phyloP scores from a whole-genome alignment of 2,113 vertebrate genomes.

The Channa maculata region DNA sequence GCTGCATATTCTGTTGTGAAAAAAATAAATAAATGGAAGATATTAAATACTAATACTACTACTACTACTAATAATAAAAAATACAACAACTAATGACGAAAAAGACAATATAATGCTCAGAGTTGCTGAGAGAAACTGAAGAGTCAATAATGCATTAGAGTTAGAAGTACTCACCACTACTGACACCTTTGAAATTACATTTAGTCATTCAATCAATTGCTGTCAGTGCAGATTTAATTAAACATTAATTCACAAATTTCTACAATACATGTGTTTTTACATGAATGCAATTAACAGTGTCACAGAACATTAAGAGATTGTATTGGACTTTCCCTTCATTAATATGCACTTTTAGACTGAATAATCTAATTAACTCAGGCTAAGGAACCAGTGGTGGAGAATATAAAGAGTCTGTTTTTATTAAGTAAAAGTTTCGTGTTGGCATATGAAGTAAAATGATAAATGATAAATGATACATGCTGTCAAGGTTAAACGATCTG shows the following conservation, averaged over 20 bases:
- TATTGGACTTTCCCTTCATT: background rate
- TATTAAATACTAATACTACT: too few relatives aligned
- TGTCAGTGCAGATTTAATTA: background rate
- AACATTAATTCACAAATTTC: background rate
- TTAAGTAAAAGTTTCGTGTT: background rate
- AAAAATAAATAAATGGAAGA: too few relatives aligned
- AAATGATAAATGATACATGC: background rate
- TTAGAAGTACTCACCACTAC: too few relatives aligned
- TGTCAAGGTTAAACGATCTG: background rate
- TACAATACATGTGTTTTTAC: background rate
- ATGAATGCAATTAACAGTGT: background rate
- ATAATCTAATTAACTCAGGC: conserved; percentile 11
- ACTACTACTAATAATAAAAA: too few relatives aligned
- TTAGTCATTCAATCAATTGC: background rate
- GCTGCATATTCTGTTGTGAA: too few relatives aligned
- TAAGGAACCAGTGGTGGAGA: background rate
- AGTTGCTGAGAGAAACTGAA: too few relatives aligned
- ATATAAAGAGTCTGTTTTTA: background rate
- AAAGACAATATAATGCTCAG: too few relatives aligned
- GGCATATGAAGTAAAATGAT: background rate
- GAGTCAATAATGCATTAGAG: too few relatives aligned
- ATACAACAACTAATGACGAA: too few relatives aligned
- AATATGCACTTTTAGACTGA: conserved; percentile 3
- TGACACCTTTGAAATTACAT: background rate
- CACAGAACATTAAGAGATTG: background rate